Conservation (phyloP, 53 echinoderm and acorn worm genomes). For the Hippasteria phrygiana region DNA sequence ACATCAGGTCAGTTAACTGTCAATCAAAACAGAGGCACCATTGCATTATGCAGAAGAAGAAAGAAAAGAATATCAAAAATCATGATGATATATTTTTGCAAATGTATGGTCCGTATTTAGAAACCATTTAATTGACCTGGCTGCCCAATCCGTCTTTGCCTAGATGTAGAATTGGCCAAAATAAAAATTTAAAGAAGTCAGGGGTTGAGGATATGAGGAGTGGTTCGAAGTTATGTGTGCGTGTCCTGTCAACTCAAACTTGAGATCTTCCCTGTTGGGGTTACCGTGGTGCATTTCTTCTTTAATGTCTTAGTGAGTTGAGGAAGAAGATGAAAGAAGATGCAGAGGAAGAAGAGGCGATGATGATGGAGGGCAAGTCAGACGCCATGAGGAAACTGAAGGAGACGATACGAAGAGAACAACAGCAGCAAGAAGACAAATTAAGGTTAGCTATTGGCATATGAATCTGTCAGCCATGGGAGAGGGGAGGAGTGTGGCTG, state of each 20-base stretch:
- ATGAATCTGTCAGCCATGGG: background rate
- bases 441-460: constrained; percentile 63
- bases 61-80: no score
- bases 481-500: no score
- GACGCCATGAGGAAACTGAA: constrained; percentile 91
- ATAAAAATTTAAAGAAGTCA: no score
- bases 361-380: constrained; percentile 92
- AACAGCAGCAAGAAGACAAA: constrained; percentile 81
- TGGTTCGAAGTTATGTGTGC: no score
- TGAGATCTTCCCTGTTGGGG: background rate
- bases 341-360: constrained; percentile 93
- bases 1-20: constrained; percentile 70
- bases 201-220: no score
- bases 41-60: no score
- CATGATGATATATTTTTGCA: no score
- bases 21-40: no score
- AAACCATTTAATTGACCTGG: no score
- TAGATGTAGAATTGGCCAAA: no score
- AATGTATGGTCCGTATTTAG: no score
- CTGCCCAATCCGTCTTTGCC: no score
- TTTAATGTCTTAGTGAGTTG: constrained; percentile 49
- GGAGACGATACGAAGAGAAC: constrained; percentile 80
- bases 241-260: background rate
- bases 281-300: background rate
- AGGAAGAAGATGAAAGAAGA: constrained; percentile 86